Evolutionary conservation across 1,140 invertebrate species (phyloP).

Genomic region (Drosophila funebris): DNA sequence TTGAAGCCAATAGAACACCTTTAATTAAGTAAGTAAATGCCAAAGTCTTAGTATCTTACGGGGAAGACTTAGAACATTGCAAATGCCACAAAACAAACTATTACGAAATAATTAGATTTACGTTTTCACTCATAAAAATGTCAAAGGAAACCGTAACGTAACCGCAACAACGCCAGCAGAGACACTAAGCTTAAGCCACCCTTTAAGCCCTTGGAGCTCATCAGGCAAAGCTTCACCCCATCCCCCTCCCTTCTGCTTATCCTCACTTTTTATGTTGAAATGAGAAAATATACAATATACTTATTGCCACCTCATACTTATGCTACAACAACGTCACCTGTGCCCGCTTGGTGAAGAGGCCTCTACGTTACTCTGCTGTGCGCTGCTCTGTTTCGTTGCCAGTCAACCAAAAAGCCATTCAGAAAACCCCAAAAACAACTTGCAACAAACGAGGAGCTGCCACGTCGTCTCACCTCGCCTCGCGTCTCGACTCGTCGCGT

Average conservation of each 20-base stretch:
- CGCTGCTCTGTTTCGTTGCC: slow-evolving; percentile 4
- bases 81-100: not conserved
- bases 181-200: slow-evolving; percentile 6
- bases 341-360: slow-evolving; percentile 2
- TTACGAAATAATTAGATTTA: slow-evolving; percentile 26
- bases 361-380: not conserved
- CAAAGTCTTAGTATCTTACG: not conserved
- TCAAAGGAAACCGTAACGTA: not conserved
- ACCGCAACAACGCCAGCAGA: not conserved
- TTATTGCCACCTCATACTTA: too few relatives aligned
- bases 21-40: not conserved
- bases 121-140: not conserved
- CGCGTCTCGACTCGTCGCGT: too few relatives aligned
- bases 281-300: too few relatives aligned
- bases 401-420: slow-evolving; percentile 68
- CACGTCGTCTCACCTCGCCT: too few relatives aligned
- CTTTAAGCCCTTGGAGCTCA: slow-evolving; percentile 10
- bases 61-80: not conserved
- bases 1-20: not conserved
- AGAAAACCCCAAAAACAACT: slow-evolving; percentile 55
- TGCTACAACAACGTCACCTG: not conserved
- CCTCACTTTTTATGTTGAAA: too few relatives aligned
- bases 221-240: not conserved
- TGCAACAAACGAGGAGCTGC: slow-evolving; percentile 36
- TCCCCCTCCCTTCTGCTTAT: not conserved